These are phyloP conservation scores for Ancistrus triradiatus DNA, from an alignment of 2,113 vertebrate genomes.

Conservation along the genomic window DNA sequence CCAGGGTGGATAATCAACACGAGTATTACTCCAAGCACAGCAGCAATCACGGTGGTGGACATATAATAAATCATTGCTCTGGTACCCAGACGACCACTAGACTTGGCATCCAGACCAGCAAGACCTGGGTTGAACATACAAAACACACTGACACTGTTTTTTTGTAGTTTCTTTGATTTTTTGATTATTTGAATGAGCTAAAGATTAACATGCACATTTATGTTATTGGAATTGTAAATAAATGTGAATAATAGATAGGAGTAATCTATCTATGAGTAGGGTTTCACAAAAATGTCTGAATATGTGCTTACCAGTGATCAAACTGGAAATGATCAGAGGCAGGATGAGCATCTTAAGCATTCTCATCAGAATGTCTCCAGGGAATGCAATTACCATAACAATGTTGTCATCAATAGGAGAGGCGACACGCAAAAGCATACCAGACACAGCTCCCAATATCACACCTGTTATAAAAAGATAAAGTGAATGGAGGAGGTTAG, in stretches of 20 bases:
- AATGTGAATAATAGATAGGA: background rate
- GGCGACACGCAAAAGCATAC: constrained; percentile 83
- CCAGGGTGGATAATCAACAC: constrained; percentile 95
- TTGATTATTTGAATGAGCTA: too few species aligned
- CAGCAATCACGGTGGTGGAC: constrained; percentile 93
- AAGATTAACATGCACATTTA: background rate
- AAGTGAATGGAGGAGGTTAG: too few species aligned
- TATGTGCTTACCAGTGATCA: constrained; percentile 86
- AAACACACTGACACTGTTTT: too few species aligned
- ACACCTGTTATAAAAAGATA: constrained; percentile 73
- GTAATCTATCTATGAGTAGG: background rate
- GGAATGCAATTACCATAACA: constrained; percentile 94
- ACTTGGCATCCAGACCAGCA: constrained; percentile 93
- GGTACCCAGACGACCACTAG: constrained; percentile 91
- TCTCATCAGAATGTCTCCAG: constrained; percentile 97
- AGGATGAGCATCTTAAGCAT: constrained; percentile 99
- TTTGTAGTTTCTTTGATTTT: too few species aligned
- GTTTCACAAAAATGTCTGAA: constrained; percentile 25
- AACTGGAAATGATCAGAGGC: constrained; percentile 97
- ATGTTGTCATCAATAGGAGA: constrained; percentile 90
- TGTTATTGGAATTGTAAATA: background rate
- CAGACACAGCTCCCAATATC: constrained; percentile 85
- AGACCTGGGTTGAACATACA: constrained; percentile 70
- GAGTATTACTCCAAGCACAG: constrained; percentile 91
- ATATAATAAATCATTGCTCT: constrained; percentile 99